Evolutionary conservation across 2,113 vertebrate species (phyloP), one percentile per base, ranked within the genome.

Genomic region (Edolisoma coerulescens): DNA sequence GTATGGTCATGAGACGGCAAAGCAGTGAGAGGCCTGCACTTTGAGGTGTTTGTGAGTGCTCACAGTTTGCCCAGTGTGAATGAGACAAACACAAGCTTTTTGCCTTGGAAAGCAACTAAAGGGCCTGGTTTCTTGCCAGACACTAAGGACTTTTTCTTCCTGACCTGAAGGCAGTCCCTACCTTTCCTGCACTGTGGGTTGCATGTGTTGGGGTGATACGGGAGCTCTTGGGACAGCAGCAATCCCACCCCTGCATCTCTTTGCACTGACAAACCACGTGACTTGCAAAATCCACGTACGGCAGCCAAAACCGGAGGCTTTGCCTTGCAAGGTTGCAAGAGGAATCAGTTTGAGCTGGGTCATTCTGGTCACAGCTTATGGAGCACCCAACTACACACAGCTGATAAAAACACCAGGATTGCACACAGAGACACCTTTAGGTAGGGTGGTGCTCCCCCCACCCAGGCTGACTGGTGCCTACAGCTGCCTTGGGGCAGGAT

Each of bases 391-490:
- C 12, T 30, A 32, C 11, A 8, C 4, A 24, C 0, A 50, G n/a
- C 3, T 71, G 53, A 67, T 20, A 27, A 54, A 71, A 41, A 15
- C 0, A 77, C 21, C 19, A 91, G 53, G 20, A n/a, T 23, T 32
- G 39, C n/a, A 59, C 57, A 32, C 7, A 37, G 14, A 69, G n/a
- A 19, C 26, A 42, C 30, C n/a, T 53, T 49, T 26, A 44, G 30
- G 11, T 15, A 24, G 35, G 3, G 7, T 42, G 44, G 33, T 76
- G n/a, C 19, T 65, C 20, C 11, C 15, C 9, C 9, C 11, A 15
- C 12, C 5, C 7, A 11, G 0, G 1, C 33, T 11, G 1, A 13
- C 13, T 9, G 11, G 27, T 52, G 44, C 33, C 53, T 11, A 2
- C 32, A 53, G n/a, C 35, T 47, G 47, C 28, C 41, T n/a, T 5